These are phyloP conservation scores for Reinhardtius hippoglossoides DNA, from an alignment of 2,113 vertebrate genomes.

Conservation along the genomic window DNA sequence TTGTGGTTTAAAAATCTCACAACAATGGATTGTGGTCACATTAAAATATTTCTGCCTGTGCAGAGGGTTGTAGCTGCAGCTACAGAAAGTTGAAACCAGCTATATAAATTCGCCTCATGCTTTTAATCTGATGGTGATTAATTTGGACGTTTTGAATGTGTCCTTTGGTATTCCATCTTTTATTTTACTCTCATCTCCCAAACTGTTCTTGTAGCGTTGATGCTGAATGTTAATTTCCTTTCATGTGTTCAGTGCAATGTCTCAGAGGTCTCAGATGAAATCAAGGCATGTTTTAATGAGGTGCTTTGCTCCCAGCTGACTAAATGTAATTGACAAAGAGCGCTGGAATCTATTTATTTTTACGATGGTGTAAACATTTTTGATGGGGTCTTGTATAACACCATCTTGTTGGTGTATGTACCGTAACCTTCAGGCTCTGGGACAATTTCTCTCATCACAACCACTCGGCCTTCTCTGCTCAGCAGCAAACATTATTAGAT, in stretches of 20 bases:
- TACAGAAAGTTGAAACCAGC: not conserved
- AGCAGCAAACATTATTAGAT: constrained; percentile 8
- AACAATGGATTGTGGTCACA: not conserved
- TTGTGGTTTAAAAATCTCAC: not conserved
- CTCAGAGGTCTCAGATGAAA: constrained; percentile 11
- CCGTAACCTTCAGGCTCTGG: constrained; percentile 19
- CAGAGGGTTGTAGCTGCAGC: not conserved
- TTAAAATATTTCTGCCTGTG: not conserved
- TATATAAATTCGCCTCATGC: not conserved
- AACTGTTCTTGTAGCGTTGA: not conserved
- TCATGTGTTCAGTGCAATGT: constrained; percentile 13
- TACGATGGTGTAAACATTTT: not conserved
- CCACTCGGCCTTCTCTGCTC: constrained; percentile 33
- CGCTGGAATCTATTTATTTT: not conserved
- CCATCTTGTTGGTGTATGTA: not conserved
- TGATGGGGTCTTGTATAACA: not conserved
- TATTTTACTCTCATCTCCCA: not conserved
- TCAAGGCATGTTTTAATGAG: constrained; percentile 7
- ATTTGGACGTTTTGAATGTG: not conserved
- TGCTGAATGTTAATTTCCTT: constrained; percentile 11
- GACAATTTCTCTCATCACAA: constrained; percentile 6
- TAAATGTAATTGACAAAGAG: not conserved
- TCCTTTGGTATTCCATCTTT: not conserved
- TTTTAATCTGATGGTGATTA: not conserved
- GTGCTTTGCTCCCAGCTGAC: constrained; percentile 20